phyloP scores from a whole-genome alignment of 2,888 invertebrate species.

The Lymantria monacha region DNA sequence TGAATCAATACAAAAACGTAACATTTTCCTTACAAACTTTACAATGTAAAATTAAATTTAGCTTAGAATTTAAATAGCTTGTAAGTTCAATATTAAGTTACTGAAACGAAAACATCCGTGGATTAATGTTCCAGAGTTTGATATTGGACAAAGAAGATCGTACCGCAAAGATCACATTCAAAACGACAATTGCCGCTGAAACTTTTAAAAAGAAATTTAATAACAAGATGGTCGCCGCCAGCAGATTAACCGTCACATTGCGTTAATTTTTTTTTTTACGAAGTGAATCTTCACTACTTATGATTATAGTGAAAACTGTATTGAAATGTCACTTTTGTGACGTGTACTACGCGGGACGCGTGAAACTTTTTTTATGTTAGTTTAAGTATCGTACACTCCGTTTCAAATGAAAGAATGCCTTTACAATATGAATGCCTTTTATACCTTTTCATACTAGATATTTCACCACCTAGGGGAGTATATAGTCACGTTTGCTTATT shows the following conservation, averaged over 20 bases:
- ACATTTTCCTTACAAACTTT: constrained; percentile 39
- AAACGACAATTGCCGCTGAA: constrained; percentile 59
- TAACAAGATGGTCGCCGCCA: constrained; percentile 77
- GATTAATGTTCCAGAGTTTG: constrained; percentile 71
- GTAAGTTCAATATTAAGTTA: constrained; percentile 1
- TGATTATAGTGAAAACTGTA: too few relatives aligned
- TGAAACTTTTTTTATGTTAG: too few relatives aligned
- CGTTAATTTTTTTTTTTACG: constrained; percentile 32
- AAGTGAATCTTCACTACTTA: constrained; percentile 49
- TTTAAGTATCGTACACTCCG: neutral
- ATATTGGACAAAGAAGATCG: constrained; percentile 68
- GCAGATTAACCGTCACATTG: constrained; percentile 61
- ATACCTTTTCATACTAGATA: too few relatives aligned
- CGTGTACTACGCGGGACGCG: too few relatives aligned
- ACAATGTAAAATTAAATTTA: constrained; percentile 11
- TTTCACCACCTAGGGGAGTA: too few relatives aligned
- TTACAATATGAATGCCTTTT: too few relatives aligned
- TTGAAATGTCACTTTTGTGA: too few relatives aligned
- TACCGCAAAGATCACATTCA: constrained; percentile 68
- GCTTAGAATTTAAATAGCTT: constrained; percentile 8
- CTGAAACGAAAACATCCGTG: constrained; percentile 28
- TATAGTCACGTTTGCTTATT: too few relatives aligned
- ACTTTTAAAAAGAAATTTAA: constrained; percentile 72
- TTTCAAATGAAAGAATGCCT: neutral
- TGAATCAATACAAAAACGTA: constrained; percentile 22